Conservation (phyloP, 2,113 vertebrate genomes). For the Petrocephalus zakoni region DNA sequence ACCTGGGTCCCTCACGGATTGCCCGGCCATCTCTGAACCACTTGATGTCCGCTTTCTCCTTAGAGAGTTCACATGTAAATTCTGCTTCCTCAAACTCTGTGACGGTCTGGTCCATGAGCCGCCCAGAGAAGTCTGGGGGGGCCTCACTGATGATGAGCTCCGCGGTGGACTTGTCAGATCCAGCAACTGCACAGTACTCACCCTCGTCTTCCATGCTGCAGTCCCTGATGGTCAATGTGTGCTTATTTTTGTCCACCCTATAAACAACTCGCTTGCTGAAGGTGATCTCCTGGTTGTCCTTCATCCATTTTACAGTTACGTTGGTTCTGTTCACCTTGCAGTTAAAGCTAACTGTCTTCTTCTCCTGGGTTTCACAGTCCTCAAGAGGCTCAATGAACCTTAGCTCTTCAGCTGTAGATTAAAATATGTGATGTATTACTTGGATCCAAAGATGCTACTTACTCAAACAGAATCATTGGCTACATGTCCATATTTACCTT, state of each 20-base stretch:
- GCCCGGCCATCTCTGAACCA: slow-evolving; percentile 93
- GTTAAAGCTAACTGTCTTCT: slow-evolving; percentile 82
- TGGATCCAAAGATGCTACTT: background rate
- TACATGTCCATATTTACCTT: slow-evolving; percentile 60
- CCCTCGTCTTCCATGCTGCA: slow-evolving; percentile 89
- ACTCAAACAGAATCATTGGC: slow-evolving; percentile 5
- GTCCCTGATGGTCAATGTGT: slow-evolving; percentile 86
- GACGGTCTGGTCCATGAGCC: slow-evolving; percentile 87
- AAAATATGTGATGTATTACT: slow-evolving; percentile 1
- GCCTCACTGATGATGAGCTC: slow-evolving; percentile 94
- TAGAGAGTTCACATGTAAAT: slow-evolving; percentile 87
- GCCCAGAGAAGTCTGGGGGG: slow-evolving; percentile 82
- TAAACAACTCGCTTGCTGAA: slow-evolving; percentile 81
- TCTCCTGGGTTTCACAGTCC: slow-evolving; percentile 93
- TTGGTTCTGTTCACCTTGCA: slow-evolving; percentile 94
- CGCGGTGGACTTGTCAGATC: slow-evolving; percentile 80
- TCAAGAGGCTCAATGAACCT: slow-evolving; percentile 83
- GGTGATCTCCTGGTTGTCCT: slow-evolving; percentile 80
- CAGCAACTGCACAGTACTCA: slow-evolving; percentile 81
- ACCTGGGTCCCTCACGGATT: slow-evolving; percentile 90
- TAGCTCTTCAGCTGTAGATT: slow-evolving; percentile 79
- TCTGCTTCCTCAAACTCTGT: slow-evolving; percentile 93
- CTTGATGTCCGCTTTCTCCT: slow-evolving; percentile 83
- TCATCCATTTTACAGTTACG: slow-evolving; percentile 84
- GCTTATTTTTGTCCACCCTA: slow-evolving; percentile 82